phyloP scores from a whole-genome alignment of 1,140 invertebrate genomes.

The Steinernema feltiae region DNA sequence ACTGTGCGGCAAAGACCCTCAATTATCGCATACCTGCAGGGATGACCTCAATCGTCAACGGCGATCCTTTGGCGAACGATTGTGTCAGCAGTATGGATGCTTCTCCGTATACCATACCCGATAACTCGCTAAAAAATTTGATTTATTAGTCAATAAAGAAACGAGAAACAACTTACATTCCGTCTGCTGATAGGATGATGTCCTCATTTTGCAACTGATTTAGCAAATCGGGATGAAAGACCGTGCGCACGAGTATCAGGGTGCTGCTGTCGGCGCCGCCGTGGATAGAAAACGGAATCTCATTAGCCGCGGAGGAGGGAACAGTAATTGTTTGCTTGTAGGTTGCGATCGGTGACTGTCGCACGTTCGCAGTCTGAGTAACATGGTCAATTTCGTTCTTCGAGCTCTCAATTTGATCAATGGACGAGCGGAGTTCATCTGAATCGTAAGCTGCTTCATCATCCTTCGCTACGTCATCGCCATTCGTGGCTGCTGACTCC shows the following conservation, averaged over 20 bases:
- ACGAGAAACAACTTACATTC: slow-evolving; percentile 28
- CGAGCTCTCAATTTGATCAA: slow-evolving; percentile 4
- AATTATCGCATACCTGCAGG: slow-evolving; percentile 30
- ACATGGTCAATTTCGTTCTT: not conserved
- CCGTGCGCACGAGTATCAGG: slow-evolving; percentile 24
- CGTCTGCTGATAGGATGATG: slow-evolving; percentile 31
- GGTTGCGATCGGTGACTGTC: not conserved
- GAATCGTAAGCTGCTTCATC: not conserved
- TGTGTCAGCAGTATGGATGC: slow-evolving; percentile 20
- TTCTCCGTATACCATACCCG: slow-evolving; percentile 29
- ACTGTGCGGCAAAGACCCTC: not conserved
- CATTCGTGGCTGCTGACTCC: not conserved
- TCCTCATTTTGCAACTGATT: slow-evolving; percentile 29
- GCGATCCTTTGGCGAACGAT: slow-evolving; percentile 16
- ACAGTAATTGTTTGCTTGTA: slow-evolving; percentile 14
- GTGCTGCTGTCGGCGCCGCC: slow-evolving; percentile 35
- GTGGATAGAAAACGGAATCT: slow-evolving; percentile 25
- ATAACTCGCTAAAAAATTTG: slow-evolving; percentile 23
- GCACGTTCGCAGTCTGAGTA: not conserved
- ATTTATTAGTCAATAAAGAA: slow-evolving; percentile 22
- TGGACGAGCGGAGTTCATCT: not conserved
- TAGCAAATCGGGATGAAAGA: slow-evolving; percentile 24
- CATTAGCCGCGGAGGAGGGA: not conserved
- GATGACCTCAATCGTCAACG: slow-evolving; percentile 30
- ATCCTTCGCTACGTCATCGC: not conserved